Evolutionary conservation across 2,888 invertebrate species (phyloP), one percentile per base, ranked within the genome.

Genomic region (Pseudanteris insignis): DNA sequence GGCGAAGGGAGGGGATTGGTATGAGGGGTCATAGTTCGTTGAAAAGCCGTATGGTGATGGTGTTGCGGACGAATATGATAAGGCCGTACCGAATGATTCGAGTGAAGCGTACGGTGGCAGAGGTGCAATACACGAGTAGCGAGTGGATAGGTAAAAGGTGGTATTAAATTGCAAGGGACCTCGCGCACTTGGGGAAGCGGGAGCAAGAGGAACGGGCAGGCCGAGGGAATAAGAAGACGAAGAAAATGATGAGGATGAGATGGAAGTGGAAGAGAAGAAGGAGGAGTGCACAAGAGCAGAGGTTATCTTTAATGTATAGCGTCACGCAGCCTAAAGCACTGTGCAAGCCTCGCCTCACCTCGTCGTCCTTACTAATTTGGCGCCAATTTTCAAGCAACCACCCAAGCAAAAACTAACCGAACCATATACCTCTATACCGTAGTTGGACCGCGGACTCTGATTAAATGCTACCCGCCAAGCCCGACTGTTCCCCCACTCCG

Each of bases 321-420:
- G 79, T 78, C 79, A 79, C 79, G 79, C 79, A 79, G 75, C 75
- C 74, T 71, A 70, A 73, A 75, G 74, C 73, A 46, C 28, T 46
- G 57, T 64, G 59, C 54, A 48, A 59, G 69, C 70, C 73, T 71
- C 71, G 71, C 73, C 73, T 73, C 72, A 75, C 75, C 75, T 79
- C 77, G n/a, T n/a, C n/a, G n/a, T n/a, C n/a, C 79, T 79, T 77
- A 79, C 79, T 79, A 79, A 79, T 79, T 79, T 79, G 79, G 79
- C 79, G 78, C 79, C 79, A 79, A 79, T 79, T 79, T 79, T 76
- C 78, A 78, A 67, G 72, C 77, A 77, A 76, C 79, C 77, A 75
- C 77, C 74, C 76, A 72, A 69, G 79, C 78, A 79, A 79, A 79
- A 79, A 78, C 76, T 77, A 76, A 79, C 77, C 78, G 77, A 75